Base-by-base conservation (phyloP, 1,140 invertebrate genomes). In the Aphidius gifuensis region DNA sequence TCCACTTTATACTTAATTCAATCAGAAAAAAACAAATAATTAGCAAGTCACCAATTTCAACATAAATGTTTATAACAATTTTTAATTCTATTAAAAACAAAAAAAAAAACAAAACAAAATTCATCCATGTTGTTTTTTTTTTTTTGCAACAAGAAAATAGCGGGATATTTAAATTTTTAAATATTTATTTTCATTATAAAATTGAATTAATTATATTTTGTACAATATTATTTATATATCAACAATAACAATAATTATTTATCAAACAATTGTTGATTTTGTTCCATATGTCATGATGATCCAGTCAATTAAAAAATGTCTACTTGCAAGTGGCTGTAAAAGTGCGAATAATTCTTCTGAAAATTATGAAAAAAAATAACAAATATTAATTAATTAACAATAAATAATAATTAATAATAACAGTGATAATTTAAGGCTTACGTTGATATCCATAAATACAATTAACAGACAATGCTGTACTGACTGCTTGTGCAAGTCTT, bases 401-500 rank as follows among this genome's bases (percentile, higher is more conserved):
- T 8, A 48, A 46, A 16, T 50, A 55, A 44, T 47, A 39, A 21
- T 62, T 23, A 32, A 55, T 9, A 53, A 5, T 44, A 65, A 54
- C 40, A 32, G 50, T 39, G 44, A 49, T 16, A 48, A 57, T 40
- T 46, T 11, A 58, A 73, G 4, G 4, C 75, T 69, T 75, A 83
- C 82, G 80, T 74, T 81, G 86, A 74, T 91, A 92, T 45, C 90
- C 90, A 72, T 90, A 90, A 64, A 91, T 85, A 75, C 88, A 90
- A 61, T 88, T 89, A 9, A 86, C 85, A 50, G 85, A 84, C 49
- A 91, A 76, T 0, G 88, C 86, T 9, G 91, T 85, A 74, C 92
- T 91, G 2, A 90, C 82, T 9, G 89, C 85, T 76, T 93, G 91
- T 0, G 89, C 89, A 44, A 91, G 83, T 71, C 90, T 82, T 70